Evolutionary conservation across 2,888 invertebrate species (phyloP).

Genomic region (Agrotis clavis): DNA sequence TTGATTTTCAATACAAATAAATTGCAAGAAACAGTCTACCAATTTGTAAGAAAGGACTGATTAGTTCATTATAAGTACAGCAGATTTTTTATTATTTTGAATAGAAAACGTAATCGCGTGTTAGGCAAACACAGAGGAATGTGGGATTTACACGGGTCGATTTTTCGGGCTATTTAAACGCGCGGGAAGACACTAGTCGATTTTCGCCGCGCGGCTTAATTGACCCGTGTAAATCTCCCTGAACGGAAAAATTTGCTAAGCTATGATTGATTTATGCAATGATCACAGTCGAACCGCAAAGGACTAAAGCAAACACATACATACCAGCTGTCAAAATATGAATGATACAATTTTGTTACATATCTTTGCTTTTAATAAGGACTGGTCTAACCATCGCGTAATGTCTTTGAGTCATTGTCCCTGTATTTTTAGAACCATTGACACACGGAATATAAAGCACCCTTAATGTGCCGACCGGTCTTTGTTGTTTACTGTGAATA

Average conservation of each 20-base stretch:
- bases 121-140: background rate
- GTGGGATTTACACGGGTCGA: too few relatives aligned
- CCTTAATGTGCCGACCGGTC: slow-evolving; percentile 61
- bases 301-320: background rate
- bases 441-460: slow-evolving; percentile 64
- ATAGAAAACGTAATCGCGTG: background rate
- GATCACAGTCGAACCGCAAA: background rate
- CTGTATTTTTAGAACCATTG: slow-evolving; percentile 56
- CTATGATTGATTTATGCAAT: background rate
- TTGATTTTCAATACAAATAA: background rate
- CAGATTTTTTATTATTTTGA: too few relatives aligned
- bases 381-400: slow-evolving; percentile 24
- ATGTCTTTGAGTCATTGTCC: slow-evolving; percentile 58
- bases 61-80: too few relatives aligned
- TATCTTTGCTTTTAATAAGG: slow-evolving; percentile 26
- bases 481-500: slow-evolving; percentile 59
- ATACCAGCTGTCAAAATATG: slow-evolving; percentile 15
- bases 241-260: background rate
- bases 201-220: too few relatives aligned
- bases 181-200: too few relatives aligned
- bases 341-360: slow-evolving; percentile 34
- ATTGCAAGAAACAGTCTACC: background rate
- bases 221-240: too few relatives aligned
- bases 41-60: background rate
- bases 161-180: too few relatives aligned